Percentiles rank a stretch among this genome's conserved stretches.
Evolutionary conservation across 2,113 vertebrate species (phyloP).

Genomic region (Cottus gobio): DNA sequence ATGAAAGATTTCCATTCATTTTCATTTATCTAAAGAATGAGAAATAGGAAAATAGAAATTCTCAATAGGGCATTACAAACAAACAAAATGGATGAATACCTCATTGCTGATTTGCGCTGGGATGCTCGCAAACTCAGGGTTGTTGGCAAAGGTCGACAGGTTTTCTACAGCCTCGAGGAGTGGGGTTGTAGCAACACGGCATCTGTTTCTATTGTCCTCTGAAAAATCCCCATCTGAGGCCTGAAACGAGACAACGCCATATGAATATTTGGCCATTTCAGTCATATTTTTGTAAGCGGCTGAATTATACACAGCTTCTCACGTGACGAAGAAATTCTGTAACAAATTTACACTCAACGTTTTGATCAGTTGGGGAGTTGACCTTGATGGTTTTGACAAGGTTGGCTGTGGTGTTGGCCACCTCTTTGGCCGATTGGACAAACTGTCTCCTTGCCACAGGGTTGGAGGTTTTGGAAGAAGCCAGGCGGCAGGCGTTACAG

Average conservation of each 20-base stretch:
- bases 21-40: background rate
- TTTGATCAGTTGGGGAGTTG: slow-evolving; percentile 78
- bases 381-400: slow-evolving; percentile 99
- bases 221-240: slow-evolving; percentile 97
- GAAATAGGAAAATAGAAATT: slow-evolving; percentile 1
- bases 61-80: slow-evolving; percentile 2
- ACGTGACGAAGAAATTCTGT: slow-evolving; percentile 33
- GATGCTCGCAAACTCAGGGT: slow-evolving; percentile 97
- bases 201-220: slow-evolving; percentile 94
- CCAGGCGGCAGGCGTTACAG: slow-evolving; percentile 97
- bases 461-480: slow-evolving; percentile 97
- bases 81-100: slow-evolving; percentile 78
- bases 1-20: slow-evolving; percentile 11
- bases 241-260: slow-evolving; percentile 73
- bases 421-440: slow-evolving; percentile 98
- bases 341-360: slow-evolving; percentile 79
- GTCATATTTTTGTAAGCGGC: background rate
- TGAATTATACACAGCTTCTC: slow-evolving; percentile 29
- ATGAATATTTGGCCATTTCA: slow-evolving; percentile 22
- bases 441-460: slow-evolving; percentile 98
- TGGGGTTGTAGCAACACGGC: slow-evolving; percentile 90
- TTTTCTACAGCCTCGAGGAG: slow-evolving; percentile 98
- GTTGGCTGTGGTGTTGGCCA: slow-evolving; percentile 99
- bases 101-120: slow-evolving; percentile 97
- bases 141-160: slow-evolving; percentile 94